A percentile compares a stretch with the other conserved stretches of the same genome.
Evolutionary conservation across 2,888 invertebrate species (phyloP).

Genomic region (Xestia xanthographa): DNA sequence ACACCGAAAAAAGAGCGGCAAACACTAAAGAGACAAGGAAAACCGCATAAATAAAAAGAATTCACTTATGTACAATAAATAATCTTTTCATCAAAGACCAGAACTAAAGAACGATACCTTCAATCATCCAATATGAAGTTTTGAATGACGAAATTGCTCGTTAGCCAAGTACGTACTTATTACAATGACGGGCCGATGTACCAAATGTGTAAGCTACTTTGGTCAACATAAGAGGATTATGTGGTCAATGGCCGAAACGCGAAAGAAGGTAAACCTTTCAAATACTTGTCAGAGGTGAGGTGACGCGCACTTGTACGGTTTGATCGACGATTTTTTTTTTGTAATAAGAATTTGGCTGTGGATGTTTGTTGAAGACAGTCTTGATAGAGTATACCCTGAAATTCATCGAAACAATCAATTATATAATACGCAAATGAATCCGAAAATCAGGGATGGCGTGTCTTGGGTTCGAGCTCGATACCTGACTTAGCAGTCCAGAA

Average conservation of each 20-base stretch:
- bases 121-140: slow-evolving; percentile 33
- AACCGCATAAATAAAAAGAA: slow-evolving; percentile 42
- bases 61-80: slow-evolving; percentile 11
- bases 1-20: not conserved
- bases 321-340: slow-evolving; percentile 56
- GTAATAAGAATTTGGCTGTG: slow-evolving; percentile 23
- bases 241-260: slow-evolving; percentile 69
- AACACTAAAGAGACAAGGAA: slow-evolving; percentile 27
- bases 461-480: no score
- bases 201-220: slow-evolving; percentile 67
- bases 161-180: slow-evolving; percentile 59
- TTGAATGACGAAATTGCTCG: slow-evolving; percentile 51
- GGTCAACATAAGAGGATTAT: slow-evolving; percentile 71
- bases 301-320: slow-evolving; percentile 66
- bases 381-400: not conserved
- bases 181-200: slow-evolving; percentile 50
- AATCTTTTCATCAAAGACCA: slow-evolving; percentile 48
- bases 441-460: no score
- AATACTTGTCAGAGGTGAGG: slow-evolving; percentile 67
- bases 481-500: no score
- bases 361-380: slow-evolving; percentile 7
- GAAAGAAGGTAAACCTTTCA: slow-evolving; percentile 70
- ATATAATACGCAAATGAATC: not conserved
- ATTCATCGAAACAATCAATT: no score
- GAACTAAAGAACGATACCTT: slow-evolving; percentile 40